Evolutionary conservation across 1,140 invertebrate genomes (phyloP).

Genomic region (Penaeus vannamei): DNA sequence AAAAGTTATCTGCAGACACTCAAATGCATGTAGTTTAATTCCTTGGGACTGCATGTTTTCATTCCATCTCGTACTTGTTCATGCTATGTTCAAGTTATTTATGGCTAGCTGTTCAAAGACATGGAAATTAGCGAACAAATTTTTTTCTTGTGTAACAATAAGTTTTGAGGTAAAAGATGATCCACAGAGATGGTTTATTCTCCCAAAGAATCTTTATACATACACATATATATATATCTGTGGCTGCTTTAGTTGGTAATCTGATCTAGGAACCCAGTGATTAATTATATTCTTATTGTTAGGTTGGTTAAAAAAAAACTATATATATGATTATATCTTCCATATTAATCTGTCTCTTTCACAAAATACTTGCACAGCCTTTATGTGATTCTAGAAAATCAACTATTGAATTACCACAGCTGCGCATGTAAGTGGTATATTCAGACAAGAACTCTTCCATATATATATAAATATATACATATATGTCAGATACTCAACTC

Average conservation of each 20-base stretch:
- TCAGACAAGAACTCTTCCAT: not conserved
- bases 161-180: too few species aligned
- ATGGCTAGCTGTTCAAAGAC: too few species aligned
- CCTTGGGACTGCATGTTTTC: too few species aligned
- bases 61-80: too few species aligned
- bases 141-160: too few species aligned
- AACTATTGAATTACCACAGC: slow-evolving; percentile 6
- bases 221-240: not conserved
- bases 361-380: slow-evolving; percentile 17
- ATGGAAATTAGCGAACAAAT: too few species aligned
- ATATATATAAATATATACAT: too few species aligned
- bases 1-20: too few species aligned
- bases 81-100: too few species aligned
- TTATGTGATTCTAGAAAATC: not conserved
- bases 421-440: slow-evolving; percentile 41
- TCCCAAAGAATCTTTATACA: too few species aligned
- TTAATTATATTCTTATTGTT: not conserved
- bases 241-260: slow-evolving; percentile 32
- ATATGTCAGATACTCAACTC: slow-evolving; percentile 2
- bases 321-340: slow-evolving; percentile 33
- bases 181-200: too few species aligned
- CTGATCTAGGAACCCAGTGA: slow-evolving; percentile 15
- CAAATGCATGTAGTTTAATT: too few species aligned
- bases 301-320: slow-evolving; percentile 9
- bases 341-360: slow-evolving; percentile 36